Evolutionary conservation across 2,888 invertebrate species (phyloP).

Genomic region (Luperina testacea): DNA sequence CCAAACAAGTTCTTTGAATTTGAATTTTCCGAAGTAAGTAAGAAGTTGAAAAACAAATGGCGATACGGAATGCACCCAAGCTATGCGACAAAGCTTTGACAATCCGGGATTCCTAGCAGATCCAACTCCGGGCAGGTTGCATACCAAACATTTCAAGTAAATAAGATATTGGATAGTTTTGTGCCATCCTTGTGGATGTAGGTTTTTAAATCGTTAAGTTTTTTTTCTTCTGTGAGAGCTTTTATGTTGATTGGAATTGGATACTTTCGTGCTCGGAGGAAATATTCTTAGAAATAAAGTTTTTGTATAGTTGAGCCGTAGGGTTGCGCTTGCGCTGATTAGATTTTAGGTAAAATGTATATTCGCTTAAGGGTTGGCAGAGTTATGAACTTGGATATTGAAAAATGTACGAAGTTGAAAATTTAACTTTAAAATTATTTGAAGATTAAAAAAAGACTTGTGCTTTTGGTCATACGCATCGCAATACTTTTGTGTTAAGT

Average conservation of each 20-base stretch:
- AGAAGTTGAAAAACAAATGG: constrained; percentile 84
- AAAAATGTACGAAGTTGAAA: neutral
- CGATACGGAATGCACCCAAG: constrained; percentile 77
- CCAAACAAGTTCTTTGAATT: constrained; percentile 78
- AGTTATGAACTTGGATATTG: neutral
- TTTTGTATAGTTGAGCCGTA: neutral
- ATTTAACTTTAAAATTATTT: neutral
- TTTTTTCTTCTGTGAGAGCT: constrained; percentile 34
- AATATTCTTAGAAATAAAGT: neutral
- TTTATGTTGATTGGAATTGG: constrained; percentile 28
- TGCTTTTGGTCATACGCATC: neutral
- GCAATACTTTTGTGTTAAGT: neutral
- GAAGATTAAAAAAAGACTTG: neutral
- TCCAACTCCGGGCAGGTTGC: constrained; percentile 68
- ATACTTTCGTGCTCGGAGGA: neutral
- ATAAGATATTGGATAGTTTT: constrained; percentile 68
- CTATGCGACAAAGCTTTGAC: constrained; percentile 85
- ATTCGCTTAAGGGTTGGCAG: neutral
- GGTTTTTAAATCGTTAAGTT: constrained; percentile 53
- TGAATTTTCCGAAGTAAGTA: constrained; percentile 78
- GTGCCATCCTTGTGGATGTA: constrained; percentile 48
- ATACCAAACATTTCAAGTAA: constrained; percentile 75
- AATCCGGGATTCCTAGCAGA: constrained; percentile 73
- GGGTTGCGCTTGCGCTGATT: neutral
- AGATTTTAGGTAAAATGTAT: neutral